phyloP scores from a whole-genome alignment of 2,888 invertebrate species.

The Morpho helenor region DNA sequence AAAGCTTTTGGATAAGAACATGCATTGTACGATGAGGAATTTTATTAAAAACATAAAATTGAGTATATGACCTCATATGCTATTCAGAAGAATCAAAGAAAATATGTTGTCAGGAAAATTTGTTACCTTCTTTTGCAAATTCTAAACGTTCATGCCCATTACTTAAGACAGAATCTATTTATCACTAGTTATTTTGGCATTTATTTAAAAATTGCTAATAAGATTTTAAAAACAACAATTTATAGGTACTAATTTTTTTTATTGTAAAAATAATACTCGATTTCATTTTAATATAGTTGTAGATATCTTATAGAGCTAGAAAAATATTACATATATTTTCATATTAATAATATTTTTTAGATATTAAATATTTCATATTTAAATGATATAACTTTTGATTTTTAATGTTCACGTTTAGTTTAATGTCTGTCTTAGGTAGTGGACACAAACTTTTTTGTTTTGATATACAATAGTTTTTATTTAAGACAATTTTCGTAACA shows the following conservation, averaged over 20 bases:
- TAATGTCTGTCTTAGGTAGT: neutral
- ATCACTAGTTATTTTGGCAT: too few species aligned
- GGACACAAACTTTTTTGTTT: neutral
- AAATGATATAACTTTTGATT: too few species aligned
- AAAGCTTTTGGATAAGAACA: constrained; percentile 20
- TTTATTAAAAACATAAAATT: constrained; percentile 1
- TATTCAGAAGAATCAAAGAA: constrained; percentile 5
- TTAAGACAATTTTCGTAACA: constrained; percentile 21
- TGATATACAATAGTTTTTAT: neutral
- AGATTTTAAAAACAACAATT: too few species aligned
- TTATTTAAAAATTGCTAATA: too few species aligned
- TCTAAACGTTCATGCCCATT: neutral
- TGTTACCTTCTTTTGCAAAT: neutral
- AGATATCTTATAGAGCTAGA: too few species aligned
- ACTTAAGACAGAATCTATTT: neutral
- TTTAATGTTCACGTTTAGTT: too few species aligned
- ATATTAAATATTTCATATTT: too few species aligned
- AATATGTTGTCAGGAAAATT: constrained; percentile 23
- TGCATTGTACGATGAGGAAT: constrained; percentile 15
- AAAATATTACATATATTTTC: too few species aligned
- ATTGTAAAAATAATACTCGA: too few species aligned
- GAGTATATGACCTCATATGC: constrained; percentile 5
- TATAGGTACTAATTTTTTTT: too few species aligned
- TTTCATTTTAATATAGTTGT: too few species aligned
- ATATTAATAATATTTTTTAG: neutral